Percentiles rank a stretch among this genome's conserved stretches.
phyloP scores from a whole-genome alignment of 2,888 invertebrate species.

The Diaprepes abbreviatus region DNA sequence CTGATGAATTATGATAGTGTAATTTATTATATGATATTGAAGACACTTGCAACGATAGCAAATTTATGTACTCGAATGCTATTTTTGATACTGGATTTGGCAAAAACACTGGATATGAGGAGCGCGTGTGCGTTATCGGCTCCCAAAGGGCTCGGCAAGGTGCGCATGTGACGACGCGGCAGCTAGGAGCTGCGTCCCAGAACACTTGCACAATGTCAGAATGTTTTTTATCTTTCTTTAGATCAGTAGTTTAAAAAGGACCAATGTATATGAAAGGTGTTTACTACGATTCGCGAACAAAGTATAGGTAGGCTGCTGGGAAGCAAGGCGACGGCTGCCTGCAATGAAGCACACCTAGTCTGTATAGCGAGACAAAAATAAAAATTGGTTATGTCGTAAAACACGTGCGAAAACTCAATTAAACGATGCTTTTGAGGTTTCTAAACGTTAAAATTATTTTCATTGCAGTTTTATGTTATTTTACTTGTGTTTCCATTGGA shows the following conservation, averaged over 20 bases:
- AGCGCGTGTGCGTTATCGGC: slow-evolving; percentile 25
- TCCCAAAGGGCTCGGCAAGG: slow-evolving; percentile 38
- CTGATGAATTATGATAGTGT: neutral
- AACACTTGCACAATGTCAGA: neutral
- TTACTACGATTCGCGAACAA: slow-evolving; percentile 24
- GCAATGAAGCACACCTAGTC: slow-evolving; percentile 53
- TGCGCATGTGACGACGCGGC: slow-evolving; percentile 32
- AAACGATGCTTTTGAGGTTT: slow-evolving; percentile 59
- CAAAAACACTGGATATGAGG: slow-evolving; percentile 32
- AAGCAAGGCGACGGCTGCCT: slow-evolving; percentile 58
- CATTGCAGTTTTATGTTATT: slow-evolving; percentile 60
- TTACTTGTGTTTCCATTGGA: slow-evolving; percentile 59
- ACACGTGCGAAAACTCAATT: slow-evolving; percentile 57
- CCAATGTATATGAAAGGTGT: slow-evolving; percentile 17
- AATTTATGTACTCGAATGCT: slow-evolving; percentile 6
- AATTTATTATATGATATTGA: neutral
- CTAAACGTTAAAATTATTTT: slow-evolving; percentile 55
- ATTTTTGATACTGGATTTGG: slow-evolving; percentile 37
- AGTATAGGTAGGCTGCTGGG: slow-evolving; percentile 50
- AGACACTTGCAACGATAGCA: neutral
- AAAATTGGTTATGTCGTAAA: slow-evolving; percentile 60
- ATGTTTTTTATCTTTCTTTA: slow-evolving; percentile 19
- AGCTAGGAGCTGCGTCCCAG: slow-evolving; percentile 21
- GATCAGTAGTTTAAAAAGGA: slow-evolving; percentile 9
- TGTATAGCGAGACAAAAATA: slow-evolving; percentile 40